Percentiles rank a stretch among this genome's conserved stretches.
phyloP scores from a whole-genome alignment of 2,113 vertebrate genomes.

The Grammomys dolichurus region DNA sequence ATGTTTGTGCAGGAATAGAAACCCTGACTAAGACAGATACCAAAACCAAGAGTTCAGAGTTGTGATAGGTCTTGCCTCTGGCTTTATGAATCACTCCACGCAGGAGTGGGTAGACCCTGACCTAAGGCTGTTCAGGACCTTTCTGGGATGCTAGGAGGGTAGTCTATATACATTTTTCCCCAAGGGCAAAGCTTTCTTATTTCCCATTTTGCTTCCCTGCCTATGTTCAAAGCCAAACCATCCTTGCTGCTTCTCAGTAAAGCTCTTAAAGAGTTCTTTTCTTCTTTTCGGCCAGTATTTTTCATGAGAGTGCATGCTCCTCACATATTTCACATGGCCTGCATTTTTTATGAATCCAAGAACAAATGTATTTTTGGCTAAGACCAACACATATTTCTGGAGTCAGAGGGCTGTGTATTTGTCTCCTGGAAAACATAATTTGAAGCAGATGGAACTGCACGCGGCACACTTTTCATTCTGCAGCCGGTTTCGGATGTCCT shows the following conservation, averaged over 20 bases:
- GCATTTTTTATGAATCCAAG: conserved; percentile 76
- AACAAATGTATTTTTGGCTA: conserved; percentile 75
- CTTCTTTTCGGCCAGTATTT: conserved; percentile 34
- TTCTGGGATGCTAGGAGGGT: neutral
- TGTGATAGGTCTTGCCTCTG: neutral
- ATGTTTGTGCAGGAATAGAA: no score
- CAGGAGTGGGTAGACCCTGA: neutral
- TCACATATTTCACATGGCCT: conserved; percentile 76
- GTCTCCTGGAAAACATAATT: conserved; percentile 66
- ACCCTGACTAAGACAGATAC: neutral
- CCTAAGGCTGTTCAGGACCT: neutral
- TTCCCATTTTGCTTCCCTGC: neutral
- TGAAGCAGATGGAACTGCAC: conserved; percentile 68
- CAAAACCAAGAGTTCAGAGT: neutral
- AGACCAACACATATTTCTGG: conserved; percentile 72
- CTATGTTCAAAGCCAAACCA: neutral
- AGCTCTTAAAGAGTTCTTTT: conserved; percentile 35
- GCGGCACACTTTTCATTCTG: neutral
- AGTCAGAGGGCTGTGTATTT: conserved; percentile 45
- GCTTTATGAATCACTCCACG: neutral
- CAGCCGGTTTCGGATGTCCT: conserved; percentile 27
- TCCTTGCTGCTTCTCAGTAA: neutral
- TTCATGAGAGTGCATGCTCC: conserved; percentile 46
- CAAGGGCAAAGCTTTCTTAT: neutral
- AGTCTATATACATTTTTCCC: neutral